Conservation (phyloP, 2,888 invertebrate species). For the Xanthorhoe designata region DNA sequence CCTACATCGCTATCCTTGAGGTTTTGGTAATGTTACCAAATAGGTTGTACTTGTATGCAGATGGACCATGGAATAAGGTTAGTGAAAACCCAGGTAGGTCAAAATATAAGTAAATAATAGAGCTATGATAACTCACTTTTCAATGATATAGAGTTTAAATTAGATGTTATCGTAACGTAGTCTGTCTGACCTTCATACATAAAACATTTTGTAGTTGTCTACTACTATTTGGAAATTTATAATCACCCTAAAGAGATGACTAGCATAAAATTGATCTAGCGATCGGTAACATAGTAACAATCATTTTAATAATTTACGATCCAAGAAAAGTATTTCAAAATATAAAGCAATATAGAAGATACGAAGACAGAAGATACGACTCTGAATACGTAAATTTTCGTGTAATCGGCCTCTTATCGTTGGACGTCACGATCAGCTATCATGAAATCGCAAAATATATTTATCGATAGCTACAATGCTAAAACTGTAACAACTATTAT, state of each 20-base stretch:
- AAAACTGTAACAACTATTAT: constrained; percentile 12
- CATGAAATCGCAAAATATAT: constrained; percentile 62
- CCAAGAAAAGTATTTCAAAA: constrained; percentile 26
- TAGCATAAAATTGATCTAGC: neutral
- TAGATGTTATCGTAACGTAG: constrained; percentile 33
- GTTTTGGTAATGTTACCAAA: constrained; percentile 8
- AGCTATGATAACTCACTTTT: neutral
- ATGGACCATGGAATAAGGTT: neutral
- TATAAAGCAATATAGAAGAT: constrained; percentile 31
- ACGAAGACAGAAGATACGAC: constrained; percentile 19
- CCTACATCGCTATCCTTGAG: constrained; percentile 16
- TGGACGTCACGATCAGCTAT: constrained; percentile 60
- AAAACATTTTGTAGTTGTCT: neutral
- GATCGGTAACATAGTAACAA: constrained; percentile 11
- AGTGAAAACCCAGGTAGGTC: neutral
- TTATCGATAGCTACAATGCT: constrained; percentile 30
- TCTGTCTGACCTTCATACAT: neutral
- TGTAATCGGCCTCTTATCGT: constrained; percentile 70
- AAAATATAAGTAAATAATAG: neutral
- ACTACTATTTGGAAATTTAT: neutral
- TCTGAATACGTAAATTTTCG: constrained; percentile 49
- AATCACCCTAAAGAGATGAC: neutral
- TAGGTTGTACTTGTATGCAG: neutral
- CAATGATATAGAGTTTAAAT: neutral
- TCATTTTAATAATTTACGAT: constrained; percentile 13